These are phyloP conservation scores for Dione vanillae DNA, from an alignment of 2,888 invertebrate species.

Conservation along the genomic window DNA sequence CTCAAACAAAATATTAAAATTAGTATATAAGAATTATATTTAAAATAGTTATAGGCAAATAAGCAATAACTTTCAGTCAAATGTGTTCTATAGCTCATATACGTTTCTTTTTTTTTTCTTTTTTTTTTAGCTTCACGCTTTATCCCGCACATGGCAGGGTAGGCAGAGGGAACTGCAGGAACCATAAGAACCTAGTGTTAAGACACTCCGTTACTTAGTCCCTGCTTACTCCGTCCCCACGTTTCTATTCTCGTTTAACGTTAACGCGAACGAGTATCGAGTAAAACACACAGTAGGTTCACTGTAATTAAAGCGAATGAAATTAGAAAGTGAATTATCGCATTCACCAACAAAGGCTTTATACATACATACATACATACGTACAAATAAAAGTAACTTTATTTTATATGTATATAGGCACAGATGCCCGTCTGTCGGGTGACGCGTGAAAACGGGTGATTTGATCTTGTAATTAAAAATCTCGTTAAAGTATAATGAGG, in stretches of 20 bases:
- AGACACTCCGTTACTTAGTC: too few species aligned
- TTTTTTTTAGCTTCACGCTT: too few species aligned
- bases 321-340: conserved; percentile 50
- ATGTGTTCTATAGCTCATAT: too few species aligned
- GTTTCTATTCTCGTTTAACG: not conserved
- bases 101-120: too few species aligned
- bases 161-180: too few species aligned
- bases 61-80: too few species aligned
- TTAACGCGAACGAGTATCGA: conserved; percentile 8
- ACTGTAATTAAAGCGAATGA: conserved; percentile 50
- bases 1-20: too few species aligned
- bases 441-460: conserved; percentile 29
- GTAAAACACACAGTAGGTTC: not conserved
- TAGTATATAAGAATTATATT: too few species aligned
- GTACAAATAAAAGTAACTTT: not conserved
- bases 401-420: not conserved
- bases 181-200: too few species aligned
- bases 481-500: conserved; percentile 31
- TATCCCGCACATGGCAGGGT: too few species aligned
- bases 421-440: conserved; percentile 19
- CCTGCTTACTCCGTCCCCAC: too few species aligned
- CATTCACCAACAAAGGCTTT: conserved; percentile 46
- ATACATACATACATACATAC: conserved; percentile 17
- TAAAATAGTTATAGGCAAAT: too few species aligned
- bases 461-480: conserved; percentile 33